phyloP scores from a whole-genome alignment of 1,140 invertebrate species.

The Bathynomus jamesi region DNA sequence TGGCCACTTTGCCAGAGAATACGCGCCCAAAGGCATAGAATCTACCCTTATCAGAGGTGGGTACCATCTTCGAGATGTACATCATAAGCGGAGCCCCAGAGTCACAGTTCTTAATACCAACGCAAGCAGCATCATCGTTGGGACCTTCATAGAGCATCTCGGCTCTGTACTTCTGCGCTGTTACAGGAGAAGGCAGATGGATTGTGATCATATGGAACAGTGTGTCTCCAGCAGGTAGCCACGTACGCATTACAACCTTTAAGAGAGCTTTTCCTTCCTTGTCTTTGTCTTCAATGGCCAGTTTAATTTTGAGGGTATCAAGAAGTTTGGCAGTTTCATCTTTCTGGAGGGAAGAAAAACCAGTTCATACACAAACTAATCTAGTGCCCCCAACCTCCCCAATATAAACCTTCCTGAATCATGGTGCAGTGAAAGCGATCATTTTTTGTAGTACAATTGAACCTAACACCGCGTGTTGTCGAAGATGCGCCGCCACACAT shows the following conservation, averaged over 20 bases:
- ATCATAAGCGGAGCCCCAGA: slow-evolving; percentile 97
- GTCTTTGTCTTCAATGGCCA: slow-evolving; percentile 91
- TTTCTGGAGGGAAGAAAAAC: slow-evolving; percentile 50
- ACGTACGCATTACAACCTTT: slow-evolving; percentile 96
- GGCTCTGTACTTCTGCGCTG: slow-evolving; percentile 98
- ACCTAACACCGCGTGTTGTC: no score
- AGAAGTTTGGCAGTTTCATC: slow-evolving; percentile 81
- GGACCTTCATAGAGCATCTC: slow-evolving; percentile 99
- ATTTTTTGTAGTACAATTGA: not conserved
- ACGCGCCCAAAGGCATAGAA: slow-evolving; percentile 99
- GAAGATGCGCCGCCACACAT: no score
- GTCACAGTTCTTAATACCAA: slow-evolving; percentile 84
- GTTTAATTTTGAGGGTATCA: slow-evolving; percentile 81
- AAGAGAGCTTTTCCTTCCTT: slow-evolving; percentile 86
- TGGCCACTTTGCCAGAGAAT: slow-evolving; percentile 89
- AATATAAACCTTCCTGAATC: not conserved
- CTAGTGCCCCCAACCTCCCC: not conserved
- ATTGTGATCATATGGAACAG: slow-evolving; percentile 99
- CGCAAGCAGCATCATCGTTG: slow-evolving; percentile 89
- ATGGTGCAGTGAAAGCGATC: not conserved
- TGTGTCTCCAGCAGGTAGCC: slow-evolving; percentile 98
- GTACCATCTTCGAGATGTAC: slow-evolving; percentile 99
- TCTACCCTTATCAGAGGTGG: slow-evolving; percentile 97
- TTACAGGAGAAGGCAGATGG: slow-evolving; percentile 96
- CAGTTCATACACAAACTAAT: not conserved